phyloP scores from a whole-genome alignment of 2,113 vertebrate genomes.

The western clawed frog (Xenopus tropicalis) region UCB_Xtro_10.0 CM004451.2:60014001-60014500 shows the following conservation, averaged over 20 bases:
- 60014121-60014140: constrained; percentile 15
- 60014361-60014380: neutral
- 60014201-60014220: too few relatives aligned
- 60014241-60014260: too few relatives aligned
- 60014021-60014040: constrained; percentile 1
- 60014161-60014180: neutral
- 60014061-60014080: constrained; percentile 9
- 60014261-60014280: too few relatives aligned
- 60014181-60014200: too few relatives aligned
- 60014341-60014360: neutral
- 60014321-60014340: neutral
- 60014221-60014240: too few relatives aligned
- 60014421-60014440: constrained; percentile 1
- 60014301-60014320: too few relatives aligned
- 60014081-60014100: constrained; percentile 13
- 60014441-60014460: constrained; percentile 11
- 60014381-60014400: constrained; percentile 16
- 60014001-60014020: neutral
- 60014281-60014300: too few relatives aligned
- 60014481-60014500: constrained; percentile 10
- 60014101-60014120: constrained; percentile 16
- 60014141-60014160: neutral
- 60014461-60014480: constrained; percentile 20
- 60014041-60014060: constrained; percentile 2
- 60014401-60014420: constrained; percentile 19